These are phyloP conservation scores for Gymnosoma rotundatum DNA, from an alignment of 2,888 invertebrate genomes.

Conservation along the genomic window DNA sequence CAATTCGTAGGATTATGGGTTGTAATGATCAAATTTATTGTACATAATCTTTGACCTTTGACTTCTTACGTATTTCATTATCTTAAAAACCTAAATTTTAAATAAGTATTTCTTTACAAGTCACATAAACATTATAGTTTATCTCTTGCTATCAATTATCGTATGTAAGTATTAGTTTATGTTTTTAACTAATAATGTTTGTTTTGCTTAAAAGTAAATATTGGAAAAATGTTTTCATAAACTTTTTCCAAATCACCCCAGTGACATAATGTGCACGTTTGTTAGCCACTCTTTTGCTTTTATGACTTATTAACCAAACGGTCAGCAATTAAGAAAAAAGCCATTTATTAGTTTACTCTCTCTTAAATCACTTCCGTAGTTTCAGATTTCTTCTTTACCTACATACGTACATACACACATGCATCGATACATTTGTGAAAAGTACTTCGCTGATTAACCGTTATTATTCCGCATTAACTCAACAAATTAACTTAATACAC, in stretches of 20 bases:
- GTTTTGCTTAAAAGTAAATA: conserved; percentile 55
- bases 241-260: conserved; percentile 55
- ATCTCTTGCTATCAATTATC: neutral
- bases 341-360: conserved; percentile 56
- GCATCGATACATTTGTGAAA: too few species aligned
- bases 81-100: conserved; percentile 3
- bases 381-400: conserved; percentile 42
- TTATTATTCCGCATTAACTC: too few species aligned
- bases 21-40: conserved; percentile 9
- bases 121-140: neutral
- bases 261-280: conserved; percentile 52
- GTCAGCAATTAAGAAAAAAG: conserved; percentile 62
- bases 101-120: neutral
- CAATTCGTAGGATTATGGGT: neutral
- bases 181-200: conserved; percentile 58
- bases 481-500: too few species aligned
- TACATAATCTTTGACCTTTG: conserved; percentile 42
- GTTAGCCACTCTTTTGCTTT: conserved; percentile 29
- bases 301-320: conserved; percentile 50
- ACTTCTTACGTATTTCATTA: conserved; percentile 47
- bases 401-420: too few species aligned
- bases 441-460: neutral
- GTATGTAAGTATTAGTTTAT: conserved; percentile 1
- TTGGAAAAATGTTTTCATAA: conserved; percentile 41
- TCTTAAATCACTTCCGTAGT: conserved; percentile 57